Percentiles rank a stretch among this genome's conserved stretches.
These are phyloP conservation scores for Hycleus phaleratus DNA, from an alignment of 1,140 invertebrate species.

Conservation along the genomic window DNA sequence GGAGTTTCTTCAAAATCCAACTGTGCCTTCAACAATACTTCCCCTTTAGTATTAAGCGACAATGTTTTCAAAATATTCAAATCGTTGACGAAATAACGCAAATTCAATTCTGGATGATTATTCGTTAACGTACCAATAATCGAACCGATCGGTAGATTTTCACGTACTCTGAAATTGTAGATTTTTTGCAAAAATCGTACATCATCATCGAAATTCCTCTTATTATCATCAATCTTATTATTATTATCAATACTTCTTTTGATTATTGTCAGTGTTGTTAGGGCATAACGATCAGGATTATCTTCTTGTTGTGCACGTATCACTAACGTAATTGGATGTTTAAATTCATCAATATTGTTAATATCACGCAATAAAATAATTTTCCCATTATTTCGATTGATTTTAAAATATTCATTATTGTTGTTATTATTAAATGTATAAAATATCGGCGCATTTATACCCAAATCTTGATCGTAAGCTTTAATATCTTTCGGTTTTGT, in stretches of 20 bases:
- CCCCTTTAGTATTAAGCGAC: constrained; percentile 67
- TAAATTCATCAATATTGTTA: constrained; percentile 49
- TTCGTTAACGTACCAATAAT: constrained; percentile 57
- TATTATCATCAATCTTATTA: neutral
- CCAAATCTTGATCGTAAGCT: constrained; percentile 72
- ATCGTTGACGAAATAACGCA: constrained; percentile 58
- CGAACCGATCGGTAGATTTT: constrained; percentile 65
- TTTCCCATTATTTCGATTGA: constrained; percentile 43
- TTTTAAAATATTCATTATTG: constrained; percentile 45
- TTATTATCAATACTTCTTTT: constrained; percentile 14
- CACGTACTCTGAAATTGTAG: constrained; percentile 64
- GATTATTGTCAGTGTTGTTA: constrained; percentile 66
- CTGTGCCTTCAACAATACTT: constrained; percentile 65
- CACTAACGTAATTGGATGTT: constrained; percentile 66
- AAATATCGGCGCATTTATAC: constrained; percentile 67
- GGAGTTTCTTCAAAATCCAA: constrained; percentile 74
- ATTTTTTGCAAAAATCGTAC: constrained; percentile 63
- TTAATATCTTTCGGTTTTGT: constrained; percentile 53
- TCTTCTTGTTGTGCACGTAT: constrained; percentile 58
- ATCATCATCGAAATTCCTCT: constrained; percentile 4
- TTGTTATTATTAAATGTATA: constrained; percentile 59
- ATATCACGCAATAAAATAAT: constrained; percentile 54
- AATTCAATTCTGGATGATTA: constrained; percentile 51
- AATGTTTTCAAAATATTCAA: constrained; percentile 59
- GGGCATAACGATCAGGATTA: constrained; percentile 78